Percentiles rank a stretch among this genome's conserved stretches.
These are phyloP conservation scores for Trematomus bernacchii DNA, from an alignment of 2,797 vertebrate genomes.

Conservation along the genomic window DNA sequence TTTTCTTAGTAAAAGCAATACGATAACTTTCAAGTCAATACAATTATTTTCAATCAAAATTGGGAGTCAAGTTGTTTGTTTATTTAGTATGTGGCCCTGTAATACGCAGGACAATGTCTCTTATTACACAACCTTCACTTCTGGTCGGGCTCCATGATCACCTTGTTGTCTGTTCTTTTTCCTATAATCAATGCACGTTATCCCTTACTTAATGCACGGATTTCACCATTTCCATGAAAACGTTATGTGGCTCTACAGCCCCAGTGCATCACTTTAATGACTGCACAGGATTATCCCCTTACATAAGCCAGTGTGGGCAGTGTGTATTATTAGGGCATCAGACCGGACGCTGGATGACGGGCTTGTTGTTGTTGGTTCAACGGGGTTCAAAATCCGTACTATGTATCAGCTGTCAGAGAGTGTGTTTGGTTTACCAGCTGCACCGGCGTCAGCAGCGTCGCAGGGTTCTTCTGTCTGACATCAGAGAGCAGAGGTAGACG, in stretches of 20 bases:
- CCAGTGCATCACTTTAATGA: conserved; percentile 55
- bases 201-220: conserved; percentile 25
- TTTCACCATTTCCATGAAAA: conserved; percentile 37
- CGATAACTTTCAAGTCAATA: no score
- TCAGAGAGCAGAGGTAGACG: conserved; percentile 51
- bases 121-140: no score
- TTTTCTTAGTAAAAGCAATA: no score
- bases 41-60: no score
- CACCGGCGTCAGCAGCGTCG: conserved; percentile 59
- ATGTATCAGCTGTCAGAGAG: conserved; percentile 58
- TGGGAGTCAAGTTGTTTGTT: no score
- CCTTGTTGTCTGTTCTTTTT: no score
- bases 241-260: conserved; percentile 31
- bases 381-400: conserved; percentile 56
- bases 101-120: no score
- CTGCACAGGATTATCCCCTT: conserved; percentile 66
- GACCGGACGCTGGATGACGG: conserved; percentile 38
- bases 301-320: conserved; percentile 58
- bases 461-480: conserved; percentile 62
- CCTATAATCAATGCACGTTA: no score
- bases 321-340: conserved; percentile 51
- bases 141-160: no score
- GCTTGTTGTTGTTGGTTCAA: conserved; percentile 47
- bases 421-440: conserved; percentile 70
- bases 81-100: no score